Evolutionary conservation across 2,888 invertebrate species (phyloP), one percentile per base, ranked within the genome.

Genomic region (Dysmachus trigonus): DNA sequence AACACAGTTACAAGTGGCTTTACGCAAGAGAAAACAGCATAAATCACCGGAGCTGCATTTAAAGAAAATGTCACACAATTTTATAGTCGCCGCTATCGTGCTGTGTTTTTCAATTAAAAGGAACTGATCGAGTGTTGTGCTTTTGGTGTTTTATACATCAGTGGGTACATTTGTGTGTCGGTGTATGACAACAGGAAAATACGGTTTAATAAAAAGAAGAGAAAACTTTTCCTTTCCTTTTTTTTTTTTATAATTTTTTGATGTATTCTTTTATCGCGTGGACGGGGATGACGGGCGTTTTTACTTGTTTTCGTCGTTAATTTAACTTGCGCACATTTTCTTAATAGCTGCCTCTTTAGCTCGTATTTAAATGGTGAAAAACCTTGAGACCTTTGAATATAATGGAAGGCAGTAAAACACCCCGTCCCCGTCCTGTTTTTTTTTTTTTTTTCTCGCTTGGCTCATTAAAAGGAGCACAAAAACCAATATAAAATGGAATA

Each of bases 401-500:
- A 22, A 62, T 62, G 62, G 62, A 10, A 22, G 22, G 62, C 27
- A 62, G 62, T 62, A 62, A 62, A 62, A 7, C 22, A 10, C 27
- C 27, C 8, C 22, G 10, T 3, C 2, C 6, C 10, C 3, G 62
- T 27, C 27, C 53, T 22, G 22, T 62, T 51, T 53, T 22, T 27
- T 62, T 2, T 18, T 22, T 62, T 62, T 51, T 53, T 22, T 27
- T 62, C 10, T 18, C 22, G 62, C 8, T 41, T 10, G 38, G 13
- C 62, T 62, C 62, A 62, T 62, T 62, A 41, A 76, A 38, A 47
- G 13, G 31, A 82, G 27, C 13, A 33, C 82, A 35, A 71, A 38
- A 22, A 35, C 71, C 71, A 72, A 83, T 38, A 72, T 38, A 72
- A 83, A 83, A 27, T 83, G 71, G 83, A 72, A 72, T 83, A 38